These are phyloP conservation scores for Drosophila subquinaria DNA, from an alignment of 2,888 invertebrate species.

Conservation along the genomic window DNA sequence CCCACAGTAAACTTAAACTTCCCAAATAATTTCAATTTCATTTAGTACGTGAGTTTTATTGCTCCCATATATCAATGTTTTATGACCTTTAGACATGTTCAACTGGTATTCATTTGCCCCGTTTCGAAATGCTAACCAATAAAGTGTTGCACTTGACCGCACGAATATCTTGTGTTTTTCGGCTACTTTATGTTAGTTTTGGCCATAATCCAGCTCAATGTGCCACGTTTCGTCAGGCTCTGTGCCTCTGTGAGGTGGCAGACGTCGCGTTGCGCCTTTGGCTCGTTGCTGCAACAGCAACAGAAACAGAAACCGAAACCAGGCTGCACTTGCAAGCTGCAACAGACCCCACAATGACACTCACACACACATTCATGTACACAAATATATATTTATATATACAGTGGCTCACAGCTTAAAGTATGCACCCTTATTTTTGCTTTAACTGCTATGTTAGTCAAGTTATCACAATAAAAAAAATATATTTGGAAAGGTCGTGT, in stretches of 20 bases:
- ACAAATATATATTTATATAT: slow-evolving; percentile 16
- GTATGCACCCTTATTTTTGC: too few species aligned
- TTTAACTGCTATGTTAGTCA: too few species aligned
- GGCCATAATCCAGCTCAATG: slow-evolving; percentile 56
- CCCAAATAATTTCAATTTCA: slow-evolving; percentile 4
- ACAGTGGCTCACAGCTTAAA: too few species aligned
- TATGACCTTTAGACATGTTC: slow-evolving; percentile 1
- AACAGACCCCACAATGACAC: slow-evolving; percentile 31
- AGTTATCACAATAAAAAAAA: too few species aligned
- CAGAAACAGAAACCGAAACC: slow-evolving; percentile 49
- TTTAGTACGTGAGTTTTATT: slow-evolving; percentile 1
- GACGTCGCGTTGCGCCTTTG: slow-evolving; percentile 37
- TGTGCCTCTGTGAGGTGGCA: slow-evolving; percentile 20
- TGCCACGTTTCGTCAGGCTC: slow-evolving; percentile 18
- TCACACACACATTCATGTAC: slow-evolving; percentile 13
- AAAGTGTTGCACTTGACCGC: slow-evolving; percentile 18
- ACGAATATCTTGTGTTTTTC: slow-evolving; percentile 11
- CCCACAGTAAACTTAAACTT: neutral
- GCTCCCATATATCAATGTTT: slow-evolving; percentile 1
- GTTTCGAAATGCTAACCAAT: slow-evolving; percentile 15
- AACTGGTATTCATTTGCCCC: slow-evolving; percentile 1
- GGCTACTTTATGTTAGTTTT: slow-evolving; percentile 34
- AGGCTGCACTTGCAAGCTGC: slow-evolving; percentile 75
- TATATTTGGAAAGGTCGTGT: too few species aligned
- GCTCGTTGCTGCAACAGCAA: slow-evolving; percentile 22